These are phyloP conservation scores for Brassicogethes aeneus DNA, from an alignment of 2,888 invertebrate genomes.

Conservation along the genomic window DNA sequence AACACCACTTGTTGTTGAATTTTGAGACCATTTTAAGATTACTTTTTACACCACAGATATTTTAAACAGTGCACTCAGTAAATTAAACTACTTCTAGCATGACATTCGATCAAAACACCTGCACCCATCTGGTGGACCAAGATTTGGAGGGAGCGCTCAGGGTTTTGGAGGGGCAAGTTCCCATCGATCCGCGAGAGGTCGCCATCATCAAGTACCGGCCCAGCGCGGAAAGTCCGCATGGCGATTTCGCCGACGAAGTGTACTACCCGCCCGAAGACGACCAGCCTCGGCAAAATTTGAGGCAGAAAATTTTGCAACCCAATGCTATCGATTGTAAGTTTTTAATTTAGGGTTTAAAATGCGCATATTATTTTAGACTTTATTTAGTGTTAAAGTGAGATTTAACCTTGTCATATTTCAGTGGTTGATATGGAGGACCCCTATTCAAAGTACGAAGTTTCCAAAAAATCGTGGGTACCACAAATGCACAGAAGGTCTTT, in stretches of 20 bases:
- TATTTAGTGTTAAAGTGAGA: no score
- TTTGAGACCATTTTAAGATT: no score
- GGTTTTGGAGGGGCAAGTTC: constrained; percentile 43
- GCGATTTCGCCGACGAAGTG: constrained; percentile 71
- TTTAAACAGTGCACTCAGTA: no score
- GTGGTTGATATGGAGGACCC: constrained; percentile 37
- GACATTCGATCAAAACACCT: constrained; percentile 41
- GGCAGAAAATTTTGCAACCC: constrained; percentile 44
- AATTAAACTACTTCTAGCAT: constrained; percentile 32
- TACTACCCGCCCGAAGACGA: constrained; percentile 61
- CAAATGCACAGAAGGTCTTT: constrained; percentile 35
- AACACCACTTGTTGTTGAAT: no score
- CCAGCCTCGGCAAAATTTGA: constrained; percentile 30
- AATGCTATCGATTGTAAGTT: constrained; percentile 40
- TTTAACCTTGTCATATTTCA: constrained; percentile 17
- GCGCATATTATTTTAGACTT: no score
- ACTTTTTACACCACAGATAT: no score
- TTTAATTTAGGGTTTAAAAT: no score
- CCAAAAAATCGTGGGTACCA: constrained; percentile 35
- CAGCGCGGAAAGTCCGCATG: constrained; percentile 50
- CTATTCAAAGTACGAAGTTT: constrained; percentile 27
- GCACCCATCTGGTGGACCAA: constrained; percentile 44
- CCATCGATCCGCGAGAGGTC: constrained; percentile 57
- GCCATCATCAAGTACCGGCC: constrained; percentile 77
- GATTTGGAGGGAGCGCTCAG: constrained; percentile 46